These are phyloP conservation scores for Oligia latruncula DNA, from an alignment of 2,888 invertebrate species.

Conservation along the genomic window DNA sequence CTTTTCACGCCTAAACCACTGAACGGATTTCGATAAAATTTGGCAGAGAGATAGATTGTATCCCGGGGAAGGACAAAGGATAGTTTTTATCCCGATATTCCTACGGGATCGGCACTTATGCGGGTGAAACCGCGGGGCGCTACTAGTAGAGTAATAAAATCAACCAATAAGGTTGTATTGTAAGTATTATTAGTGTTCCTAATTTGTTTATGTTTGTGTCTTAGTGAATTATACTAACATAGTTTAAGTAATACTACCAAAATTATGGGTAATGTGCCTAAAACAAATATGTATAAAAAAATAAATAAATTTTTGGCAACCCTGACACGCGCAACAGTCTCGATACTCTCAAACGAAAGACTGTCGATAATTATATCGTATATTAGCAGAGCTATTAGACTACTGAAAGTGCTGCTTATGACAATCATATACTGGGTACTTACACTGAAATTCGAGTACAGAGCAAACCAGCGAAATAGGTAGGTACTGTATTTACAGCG, in stretches of 20 bases:
- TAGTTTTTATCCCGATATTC: too few relatives aligned
- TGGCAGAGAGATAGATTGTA: too few relatives aligned
- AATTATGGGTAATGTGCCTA: neutral
- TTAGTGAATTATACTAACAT: neutral
- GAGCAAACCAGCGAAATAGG: neutral
- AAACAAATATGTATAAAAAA: neutral
- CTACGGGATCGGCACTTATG: too few relatives aligned
- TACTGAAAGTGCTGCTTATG: slow-evolving; percentile 47
- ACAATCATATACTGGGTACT: neutral
- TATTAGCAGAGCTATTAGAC: slow-evolving; percentile 58
- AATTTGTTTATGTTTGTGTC: neutral
- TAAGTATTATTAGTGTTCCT: neutral
- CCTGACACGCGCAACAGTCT: slow-evolving; percentile 26
- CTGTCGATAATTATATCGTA: slow-evolving; percentile 57
- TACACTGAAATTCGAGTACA: neutral
- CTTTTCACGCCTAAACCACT: too few relatives aligned
- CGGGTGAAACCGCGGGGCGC: too few relatives aligned
- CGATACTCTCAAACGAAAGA: slow-evolving; percentile 48
- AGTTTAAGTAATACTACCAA: neutral
- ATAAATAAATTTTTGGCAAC: neutral
- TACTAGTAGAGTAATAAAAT: too few relatives aligned
- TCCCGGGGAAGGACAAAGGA: too few relatives aligned
- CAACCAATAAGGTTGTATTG: too few relatives aligned
- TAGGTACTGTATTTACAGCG: too few relatives aligned
- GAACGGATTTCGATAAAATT: too few relatives aligned